Conservation (phyloP, 92 coral and sea anemone genomes). For the Heteractis magnifica region DNA sequence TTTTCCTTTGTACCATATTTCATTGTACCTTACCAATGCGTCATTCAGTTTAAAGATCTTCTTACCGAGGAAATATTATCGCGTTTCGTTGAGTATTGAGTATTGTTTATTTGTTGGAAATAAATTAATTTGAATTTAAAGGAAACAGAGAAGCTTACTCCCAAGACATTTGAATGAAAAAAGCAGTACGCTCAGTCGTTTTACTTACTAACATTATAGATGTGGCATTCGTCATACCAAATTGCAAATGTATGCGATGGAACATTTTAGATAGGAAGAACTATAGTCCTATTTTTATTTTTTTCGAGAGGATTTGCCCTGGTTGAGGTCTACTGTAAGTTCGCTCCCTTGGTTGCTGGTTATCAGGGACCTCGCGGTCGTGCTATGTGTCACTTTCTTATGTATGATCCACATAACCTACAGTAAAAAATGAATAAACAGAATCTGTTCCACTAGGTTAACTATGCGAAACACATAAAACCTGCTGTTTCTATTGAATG, state of each 20-base stretch:
- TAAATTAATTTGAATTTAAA: too few species aligned
- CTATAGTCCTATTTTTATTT: neutral
- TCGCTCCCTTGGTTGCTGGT: neutral
- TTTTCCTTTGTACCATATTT: too few species aligned
- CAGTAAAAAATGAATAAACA: neutral
- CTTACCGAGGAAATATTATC: too few species aligned
- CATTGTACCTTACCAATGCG: too few species aligned
- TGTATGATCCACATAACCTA: too few species aligned
- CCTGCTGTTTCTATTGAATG: too few species aligned
- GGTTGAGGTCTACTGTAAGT: neutral
- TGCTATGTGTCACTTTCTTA: too few species aligned
- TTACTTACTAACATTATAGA: neutral
- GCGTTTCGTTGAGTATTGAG: too few species aligned
- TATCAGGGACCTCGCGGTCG: neutral
- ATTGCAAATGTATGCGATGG: neutral
- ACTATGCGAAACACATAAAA: too few species aligned
- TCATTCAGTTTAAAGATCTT: too few species aligned
- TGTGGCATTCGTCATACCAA: neutral
- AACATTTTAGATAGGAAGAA: neutral
- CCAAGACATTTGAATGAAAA: neutral
- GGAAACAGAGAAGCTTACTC: neutral
- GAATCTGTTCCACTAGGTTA: neutral
- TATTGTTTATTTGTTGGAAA: too few species aligned
- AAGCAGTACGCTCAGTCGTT: neutral
- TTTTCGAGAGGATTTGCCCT: neutral